phyloP scores from a whole-genome alignment of 1,140 invertebrate genomes.

The Apolygus lucorum region DNA sequence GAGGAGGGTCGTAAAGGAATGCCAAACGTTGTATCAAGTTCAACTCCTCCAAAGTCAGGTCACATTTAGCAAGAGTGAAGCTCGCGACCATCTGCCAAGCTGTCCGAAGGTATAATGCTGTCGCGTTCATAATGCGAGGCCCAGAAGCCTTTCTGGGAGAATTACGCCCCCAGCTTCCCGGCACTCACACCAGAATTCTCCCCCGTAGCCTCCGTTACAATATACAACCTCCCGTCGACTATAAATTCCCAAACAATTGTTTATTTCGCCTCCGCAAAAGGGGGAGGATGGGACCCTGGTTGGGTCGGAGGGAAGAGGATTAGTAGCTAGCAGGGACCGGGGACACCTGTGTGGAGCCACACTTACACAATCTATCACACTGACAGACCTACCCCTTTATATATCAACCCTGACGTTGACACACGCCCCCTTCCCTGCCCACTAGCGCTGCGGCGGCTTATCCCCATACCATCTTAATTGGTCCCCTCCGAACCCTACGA shows the following conservation, averaged over 20 bases:
- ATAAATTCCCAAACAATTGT: conserved; percentile 22
- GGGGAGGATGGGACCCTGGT: background rate
- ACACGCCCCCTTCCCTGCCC: conserved; percentile 10
- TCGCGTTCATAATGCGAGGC: background rate
- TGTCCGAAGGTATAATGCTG: conserved; percentile 1
- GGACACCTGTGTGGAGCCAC: conserved; percentile 22
- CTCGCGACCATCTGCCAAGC: background rate
- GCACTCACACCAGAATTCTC: background rate
- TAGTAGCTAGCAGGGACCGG: conserved; percentile 20
- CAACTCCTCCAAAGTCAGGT: background rate
- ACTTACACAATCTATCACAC: conserved; percentile 24
- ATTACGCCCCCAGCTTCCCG: background rate
- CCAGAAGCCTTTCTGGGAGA: conserved; percentile 7
- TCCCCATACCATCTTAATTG: conserved; percentile 22
- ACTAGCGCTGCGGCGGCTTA: background rate
- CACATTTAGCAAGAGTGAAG: background rate
- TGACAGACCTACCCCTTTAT: conserved; percentile 22
- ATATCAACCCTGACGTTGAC: conserved; percentile 23
- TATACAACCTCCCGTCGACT: conserved; percentile 9
- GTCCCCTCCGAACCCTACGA: background rate
- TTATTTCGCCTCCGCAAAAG: conserved; percentile 8
- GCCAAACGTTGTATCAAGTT: too few species aligned
- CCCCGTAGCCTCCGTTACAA: background rate
- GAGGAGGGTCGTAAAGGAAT: too few species aligned
- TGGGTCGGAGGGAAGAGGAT: conserved; percentile 1